Percentiles rank a stretch among this genome's conserved stretches.
phyloP scores from a whole-genome alignment of 2,888 invertebrate species.

The Polylopha cassiicola region DNA sequence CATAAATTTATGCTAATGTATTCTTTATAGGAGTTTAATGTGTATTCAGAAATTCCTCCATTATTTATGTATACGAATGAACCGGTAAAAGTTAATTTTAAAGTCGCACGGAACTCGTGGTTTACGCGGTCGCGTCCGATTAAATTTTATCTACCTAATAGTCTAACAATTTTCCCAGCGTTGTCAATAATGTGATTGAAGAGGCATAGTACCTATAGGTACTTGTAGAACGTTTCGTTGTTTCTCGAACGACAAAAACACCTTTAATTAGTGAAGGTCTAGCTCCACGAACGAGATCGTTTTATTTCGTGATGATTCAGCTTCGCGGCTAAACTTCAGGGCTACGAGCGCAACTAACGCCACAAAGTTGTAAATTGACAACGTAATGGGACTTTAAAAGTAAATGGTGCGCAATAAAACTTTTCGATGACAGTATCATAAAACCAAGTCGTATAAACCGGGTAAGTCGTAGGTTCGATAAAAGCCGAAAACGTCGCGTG shows the following conservation, averaged over 20 bases:
- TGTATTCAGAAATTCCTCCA: slow-evolving; percentile 76
- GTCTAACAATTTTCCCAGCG: slow-evolving; percentile 42
- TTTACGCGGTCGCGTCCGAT: slow-evolving; percentile 58
- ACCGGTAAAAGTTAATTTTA: slow-evolving; percentile 76
- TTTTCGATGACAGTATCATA: slow-evolving; percentile 61
- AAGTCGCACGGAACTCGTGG: slow-evolving; percentile 66
- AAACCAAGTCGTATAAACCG: slow-evolving; percentile 56
- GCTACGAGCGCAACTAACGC: slow-evolving; percentile 22
- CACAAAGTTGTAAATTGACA: slow-evolving; percentile 46
- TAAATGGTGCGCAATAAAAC: slow-evolving; percentile 57
- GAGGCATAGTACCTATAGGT: no score
- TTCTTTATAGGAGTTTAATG: slow-evolving; percentile 78
- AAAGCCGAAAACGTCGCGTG: slow-evolving; percentile 71
- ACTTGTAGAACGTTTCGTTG: no score
- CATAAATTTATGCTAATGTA: slow-evolving; percentile 78
- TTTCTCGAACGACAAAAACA: no score
- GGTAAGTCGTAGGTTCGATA: slow-evolving; percentile 49
- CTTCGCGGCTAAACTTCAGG: slow-evolving; percentile 32
- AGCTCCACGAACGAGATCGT: no score
- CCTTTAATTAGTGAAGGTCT: no score
- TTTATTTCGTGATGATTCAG: no score
- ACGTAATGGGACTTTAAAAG: slow-evolving; percentile 49
- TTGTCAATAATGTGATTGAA: slow-evolving; percentile 48
- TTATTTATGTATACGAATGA: slow-evolving; percentile 77
- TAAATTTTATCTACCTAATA: slow-evolving; percentile 50